Evolutionary conservation across 2,797 vertebrate genomes (phyloP).

Genomic region (Macropodus opercularis): DNA sequence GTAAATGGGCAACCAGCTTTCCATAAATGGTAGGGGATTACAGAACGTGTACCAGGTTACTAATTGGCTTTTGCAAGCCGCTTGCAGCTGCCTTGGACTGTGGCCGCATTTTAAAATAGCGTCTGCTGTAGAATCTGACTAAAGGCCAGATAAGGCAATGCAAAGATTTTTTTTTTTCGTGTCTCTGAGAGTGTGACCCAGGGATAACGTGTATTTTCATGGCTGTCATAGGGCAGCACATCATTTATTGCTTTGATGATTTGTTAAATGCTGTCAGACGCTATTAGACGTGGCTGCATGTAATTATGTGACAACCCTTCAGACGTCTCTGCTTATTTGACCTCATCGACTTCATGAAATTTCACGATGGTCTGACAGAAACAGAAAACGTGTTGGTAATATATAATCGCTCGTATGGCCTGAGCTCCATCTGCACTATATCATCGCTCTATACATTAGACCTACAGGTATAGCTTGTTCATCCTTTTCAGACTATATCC

Average conservation of each 20-base stretch:
- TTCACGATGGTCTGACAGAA: slow-evolving; percentile 20
- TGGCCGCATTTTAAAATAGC: too few relatives aligned
- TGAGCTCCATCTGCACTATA: slow-evolving; percentile 1
- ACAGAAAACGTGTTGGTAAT: slow-evolving; percentile 44
- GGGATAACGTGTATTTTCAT: slow-evolving; percentile 9
- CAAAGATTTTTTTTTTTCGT: too few relatives aligned
- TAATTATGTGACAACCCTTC: slow-evolving; percentile 46
- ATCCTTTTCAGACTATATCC: slow-evolving; percentile 21
- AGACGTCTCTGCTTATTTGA: slow-evolving; percentile 38
- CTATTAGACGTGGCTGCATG: slow-evolving; percentile 37
- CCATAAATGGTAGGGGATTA: too few relatives aligned
- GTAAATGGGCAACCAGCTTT: too few relatives aligned
- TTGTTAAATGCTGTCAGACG: slow-evolving; percentile 34
- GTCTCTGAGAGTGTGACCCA: not conserved
- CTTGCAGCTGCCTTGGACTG: too few relatives aligned
- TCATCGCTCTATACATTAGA: slow-evolving; percentile 25
- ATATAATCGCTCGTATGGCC: slow-evolving; percentile 35
- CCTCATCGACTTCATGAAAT: slow-evolving; percentile 43
- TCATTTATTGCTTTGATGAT: slow-evolving; percentile 20
- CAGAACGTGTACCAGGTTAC: too few relatives aligned
- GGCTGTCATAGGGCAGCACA: slow-evolving; percentile 1
- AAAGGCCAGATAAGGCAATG: too few relatives aligned
- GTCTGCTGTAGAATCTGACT: too few relatives aligned
- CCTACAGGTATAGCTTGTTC: slow-evolving; percentile 16
- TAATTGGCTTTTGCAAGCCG: too few relatives aligned